phyloP scores from a whole-genome alignment of 2,113 vertebrate genomes.

The Corvus cornix region DNA sequence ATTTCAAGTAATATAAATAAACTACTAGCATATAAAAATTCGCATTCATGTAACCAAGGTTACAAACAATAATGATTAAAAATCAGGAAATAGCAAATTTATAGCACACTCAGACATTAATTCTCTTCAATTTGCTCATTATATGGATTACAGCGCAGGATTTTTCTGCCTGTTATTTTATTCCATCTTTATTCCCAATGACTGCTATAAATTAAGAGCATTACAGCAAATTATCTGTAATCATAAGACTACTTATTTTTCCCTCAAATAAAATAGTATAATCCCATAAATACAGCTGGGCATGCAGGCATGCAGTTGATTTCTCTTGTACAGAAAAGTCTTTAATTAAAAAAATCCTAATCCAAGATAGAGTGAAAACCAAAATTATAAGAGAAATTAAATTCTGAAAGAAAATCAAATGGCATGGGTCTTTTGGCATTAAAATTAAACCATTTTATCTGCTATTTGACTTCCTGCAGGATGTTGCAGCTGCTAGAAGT shows the following conservation, averaged over 20 bases:
- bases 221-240: constrained; percentile 45
- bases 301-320: not conserved
- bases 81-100: not conserved
- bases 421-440: not conserved
- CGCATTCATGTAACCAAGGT: not conserved
- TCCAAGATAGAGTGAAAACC: constrained; percentile 31
- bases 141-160: constrained; percentile 4
- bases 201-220: constrained; percentile 34
- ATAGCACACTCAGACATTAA: not conserved
- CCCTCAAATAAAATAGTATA: not conserved
- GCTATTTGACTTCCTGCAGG: not conserved
- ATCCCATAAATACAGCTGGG: constrained; percentile 34
- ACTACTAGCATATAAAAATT: not conserved
- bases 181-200: constrained; percentile 4
- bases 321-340: not conserved
- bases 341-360: constrained; percentile 51
- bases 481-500: not conserved
- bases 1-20: not conserved
- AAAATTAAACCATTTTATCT: not conserved
- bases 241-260: constrained; percentile 35
- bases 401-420: constrained; percentile 1
- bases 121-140: constrained; percentile 1
- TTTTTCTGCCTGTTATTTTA: constrained; percentile 45
- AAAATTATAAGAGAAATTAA: constrained; percentile 2
- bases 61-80: not conserved